Percentiles rank a stretch among this genome's conserved stretches.
Evolutionary conservation across 1,140 invertebrate genomes (phyloP).

Genomic region (Zeugodacus cucurbitae): DNA sequence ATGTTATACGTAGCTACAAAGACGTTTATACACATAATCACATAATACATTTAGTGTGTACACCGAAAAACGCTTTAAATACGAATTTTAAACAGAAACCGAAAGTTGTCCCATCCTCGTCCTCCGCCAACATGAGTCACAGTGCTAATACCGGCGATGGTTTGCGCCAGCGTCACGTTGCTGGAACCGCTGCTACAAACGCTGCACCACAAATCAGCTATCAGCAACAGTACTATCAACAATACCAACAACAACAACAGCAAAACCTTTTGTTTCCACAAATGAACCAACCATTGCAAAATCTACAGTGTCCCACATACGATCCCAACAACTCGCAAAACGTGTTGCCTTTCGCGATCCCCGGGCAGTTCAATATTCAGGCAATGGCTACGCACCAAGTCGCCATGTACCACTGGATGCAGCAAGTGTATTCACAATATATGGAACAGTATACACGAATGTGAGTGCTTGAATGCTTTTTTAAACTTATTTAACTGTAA

Average conservation of each 20-base stretch:
- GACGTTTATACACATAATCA: conserved; percentile 73
- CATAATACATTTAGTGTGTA: conserved; percentile 86
- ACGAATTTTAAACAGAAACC: conserved; percentile 42
- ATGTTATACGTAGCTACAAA: conserved; percentile 81
- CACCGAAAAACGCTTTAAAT: conserved; percentile 65
- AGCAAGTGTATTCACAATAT: conserved; percentile 87
- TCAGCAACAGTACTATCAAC: conserved; percentile 41
- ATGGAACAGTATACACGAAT: conserved; percentile 85
- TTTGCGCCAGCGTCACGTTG: conserved; percentile 63
- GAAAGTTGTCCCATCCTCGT: conserved; percentile 43
- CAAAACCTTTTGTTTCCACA: conserved; percentile 5
- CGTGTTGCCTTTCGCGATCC: not conserved
- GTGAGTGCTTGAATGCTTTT: conserved; percentile 64
- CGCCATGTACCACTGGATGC: conserved; percentile 74
- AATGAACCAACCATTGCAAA: not conserved
- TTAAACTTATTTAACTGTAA: not conserved
- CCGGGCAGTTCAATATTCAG: conserved; percentile 48
- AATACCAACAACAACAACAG: conserved; percentile 42
- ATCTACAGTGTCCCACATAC: conserved; percentile 8
- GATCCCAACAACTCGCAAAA: conserved; percentile 30
- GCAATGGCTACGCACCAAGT: conserved; percentile 69
- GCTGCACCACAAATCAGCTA: not conserved
- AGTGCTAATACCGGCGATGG: conserved; percentile 52
- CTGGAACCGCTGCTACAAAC: conserved; percentile 31
- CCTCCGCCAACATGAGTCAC: conserved; percentile 48